phyloP scores from a whole-genome alignment of 92 coral and sea anemone genomes.

The Porites rus region DNA sequence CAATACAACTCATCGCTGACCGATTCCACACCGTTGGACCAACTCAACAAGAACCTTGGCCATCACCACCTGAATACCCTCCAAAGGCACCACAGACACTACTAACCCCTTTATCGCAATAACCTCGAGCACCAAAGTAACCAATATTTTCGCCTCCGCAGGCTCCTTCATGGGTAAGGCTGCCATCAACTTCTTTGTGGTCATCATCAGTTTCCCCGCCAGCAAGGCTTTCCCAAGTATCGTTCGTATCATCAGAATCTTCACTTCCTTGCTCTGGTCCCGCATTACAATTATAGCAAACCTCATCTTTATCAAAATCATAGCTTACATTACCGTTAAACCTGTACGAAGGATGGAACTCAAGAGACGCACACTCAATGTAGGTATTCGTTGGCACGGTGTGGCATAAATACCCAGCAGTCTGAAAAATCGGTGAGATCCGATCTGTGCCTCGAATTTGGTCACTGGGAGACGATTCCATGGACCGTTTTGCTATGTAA shows the following conservation, averaged over 20 bases:
- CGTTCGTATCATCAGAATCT: background rate
- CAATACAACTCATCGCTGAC: too few species aligned
- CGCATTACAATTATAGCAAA: slow-evolving; percentile 10
- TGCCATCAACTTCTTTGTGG: slow-evolving; percentile 4
- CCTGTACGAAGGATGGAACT: too few species aligned
- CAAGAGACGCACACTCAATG: background rate
- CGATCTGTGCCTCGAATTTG: background rate
- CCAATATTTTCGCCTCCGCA: background rate
- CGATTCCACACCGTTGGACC: background rate
- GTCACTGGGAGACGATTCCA: slow-evolving; percentile 49
- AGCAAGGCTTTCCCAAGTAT: background rate
- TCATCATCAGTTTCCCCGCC: slow-evolving; percentile 1
- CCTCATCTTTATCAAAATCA: background rate
- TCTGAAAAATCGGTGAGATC: slow-evolving; percentile 35
- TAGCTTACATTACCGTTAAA: too few species aligned
- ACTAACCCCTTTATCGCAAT: background rate
- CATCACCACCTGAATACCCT: background rate
- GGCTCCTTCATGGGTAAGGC: background rate
- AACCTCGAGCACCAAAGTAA: background rate
- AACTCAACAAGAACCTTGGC: background rate
- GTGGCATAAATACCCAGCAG: slow-evolving; percentile 52
- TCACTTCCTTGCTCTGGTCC: background rate
- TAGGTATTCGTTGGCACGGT: slow-evolving; percentile 63
- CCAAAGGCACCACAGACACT: background rate
- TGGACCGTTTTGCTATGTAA: slow-evolving; percentile 43